Base-by-base conservation (phyloP, 2,797 vertebrate species). In the Poecilia picta region DNA sequence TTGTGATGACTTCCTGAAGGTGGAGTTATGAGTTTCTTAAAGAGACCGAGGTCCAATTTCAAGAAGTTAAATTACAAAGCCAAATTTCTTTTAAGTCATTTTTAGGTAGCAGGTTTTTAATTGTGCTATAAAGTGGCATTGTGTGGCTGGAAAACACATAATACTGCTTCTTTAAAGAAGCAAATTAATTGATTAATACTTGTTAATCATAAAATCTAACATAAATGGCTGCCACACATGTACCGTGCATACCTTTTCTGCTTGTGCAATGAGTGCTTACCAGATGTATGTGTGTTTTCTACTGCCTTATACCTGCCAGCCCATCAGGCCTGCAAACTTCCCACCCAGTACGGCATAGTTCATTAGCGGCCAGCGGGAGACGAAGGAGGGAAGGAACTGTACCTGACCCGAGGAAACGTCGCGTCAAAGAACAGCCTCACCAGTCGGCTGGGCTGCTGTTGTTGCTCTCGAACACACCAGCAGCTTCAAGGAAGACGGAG, bases 291-390 rank as follows among this genome's bases (percentile, higher is more conserved):
- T 81, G 75, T 66, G 25, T 25, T n/a, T 23, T 55, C 43, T 43
- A 41, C 18, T 8, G 46, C 70, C 66, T 72, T 72, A 23, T 33
- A 64, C 28, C 23, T 74, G 0, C 74, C 31, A 20, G 31, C 45
- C 36, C 16, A 28, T 78, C 81, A 83, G 66, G 64, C 76, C 62
- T 79, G 81, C 82, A 46, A 72, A 83, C 83, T 81, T 84, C 72
- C 76, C 74, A 77, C 74, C 76, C 77, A 80, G 74, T 8, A 3
- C 75, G 81, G 79, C 78, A 74, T 73, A 80, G 83, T 85, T 91
- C 82, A 91, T 88, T 87, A 92, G 78, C 81, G 82, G 77, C 77
- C 80, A 78, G 80, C 59, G 74, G 86, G 68, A 84, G 59, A 57
- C 75, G 59, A 78, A 77, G 20, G n/a, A 33, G 46, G 33, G 59